phyloP scores from a whole-genome alignment of 92 coral and sea anemone species.

The Porites divaricata region DNA sequence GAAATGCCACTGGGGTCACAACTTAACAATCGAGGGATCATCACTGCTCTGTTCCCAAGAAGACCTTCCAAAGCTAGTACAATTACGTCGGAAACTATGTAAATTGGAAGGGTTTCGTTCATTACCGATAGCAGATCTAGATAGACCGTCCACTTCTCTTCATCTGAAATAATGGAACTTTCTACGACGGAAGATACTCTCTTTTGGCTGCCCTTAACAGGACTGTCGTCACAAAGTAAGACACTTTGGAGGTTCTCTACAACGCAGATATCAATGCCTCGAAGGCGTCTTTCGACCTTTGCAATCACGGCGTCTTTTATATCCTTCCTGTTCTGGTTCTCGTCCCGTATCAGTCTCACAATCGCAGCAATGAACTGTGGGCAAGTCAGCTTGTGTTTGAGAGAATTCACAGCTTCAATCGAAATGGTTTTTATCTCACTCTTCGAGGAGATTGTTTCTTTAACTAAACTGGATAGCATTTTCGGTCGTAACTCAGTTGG shows the following conservation, averaged over 20 bases:
- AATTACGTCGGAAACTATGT: not conserved
- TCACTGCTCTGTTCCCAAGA: slow-evolving; percentile 47
- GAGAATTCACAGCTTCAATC: not conserved
- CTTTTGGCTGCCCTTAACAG: slow-evolving; percentile 54
- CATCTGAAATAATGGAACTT: slow-evolving; percentile 8
- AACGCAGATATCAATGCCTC: no score
- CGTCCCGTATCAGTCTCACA: slow-evolving; percentile 66
- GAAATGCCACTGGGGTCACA: slow-evolving; percentile 34
- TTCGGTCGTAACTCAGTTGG: slow-evolving; percentile 52
- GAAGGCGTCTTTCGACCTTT: slow-evolving; percentile 22
- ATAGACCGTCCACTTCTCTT: slow-evolving; percentile 58
- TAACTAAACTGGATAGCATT: slow-evolving; percentile 55
- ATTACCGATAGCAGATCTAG: slow-evolving; percentile 17
- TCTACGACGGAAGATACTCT: no score
- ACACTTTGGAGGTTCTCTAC: slow-evolving; percentile 11
- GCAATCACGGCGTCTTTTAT: slow-evolving; percentile 23
- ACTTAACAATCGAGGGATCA: slow-evolving; percentile 51
- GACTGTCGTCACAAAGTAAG: slow-evolving; percentile 29
- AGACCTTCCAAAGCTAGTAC: not conserved
- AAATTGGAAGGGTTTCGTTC: not conserved
- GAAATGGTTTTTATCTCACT: not conserved
- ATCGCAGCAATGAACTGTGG: slow-evolving; percentile 53
- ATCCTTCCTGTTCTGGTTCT: slow-evolving; percentile 4
- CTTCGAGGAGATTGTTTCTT: slow-evolving; percentile 29
- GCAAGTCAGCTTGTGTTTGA: slow-evolving; percentile 34